A percentile compares a stretch with the other conserved stretches of the same genome.
Evolutionary conservation across 37 sponge, comb jelly and placozoan species (phyloP).

Genomic region (Oopsacas minuta): DNA sequence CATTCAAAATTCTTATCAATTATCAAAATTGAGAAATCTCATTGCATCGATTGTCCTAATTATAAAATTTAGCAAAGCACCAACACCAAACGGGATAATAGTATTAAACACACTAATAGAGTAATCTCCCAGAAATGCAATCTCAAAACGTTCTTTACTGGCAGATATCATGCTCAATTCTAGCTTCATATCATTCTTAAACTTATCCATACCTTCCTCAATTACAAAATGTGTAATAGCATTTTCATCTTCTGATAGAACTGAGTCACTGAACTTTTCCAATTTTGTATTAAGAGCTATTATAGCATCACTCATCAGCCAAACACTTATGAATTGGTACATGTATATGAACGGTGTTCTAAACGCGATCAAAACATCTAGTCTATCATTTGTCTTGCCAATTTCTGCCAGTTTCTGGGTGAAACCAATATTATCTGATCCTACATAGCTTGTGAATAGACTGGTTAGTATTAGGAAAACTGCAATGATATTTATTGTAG

Average conservation of each 20-base stretch:
- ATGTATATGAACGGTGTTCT: neutral
- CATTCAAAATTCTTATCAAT: neutral
- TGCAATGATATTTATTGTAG: neutral
- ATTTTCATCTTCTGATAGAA: neutral
- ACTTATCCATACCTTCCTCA: neutral
- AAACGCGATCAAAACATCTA: neutral
- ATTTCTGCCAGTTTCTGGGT: neutral
- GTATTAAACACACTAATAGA: neutral
- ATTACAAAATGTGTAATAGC: neutral
- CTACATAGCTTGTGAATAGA: neutral
- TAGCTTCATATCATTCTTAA: neutral
- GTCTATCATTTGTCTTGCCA: neutral
- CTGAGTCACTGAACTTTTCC: neutral
- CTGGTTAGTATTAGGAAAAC: neutral
- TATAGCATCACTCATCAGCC: neutral
- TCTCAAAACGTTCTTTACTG: neutral
- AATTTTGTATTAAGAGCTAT: neutral
- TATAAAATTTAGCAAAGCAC: neutral
- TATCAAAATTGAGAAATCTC: neutral
- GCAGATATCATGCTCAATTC: neutral
- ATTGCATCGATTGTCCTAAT: neutral
- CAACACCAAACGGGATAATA: neutral
- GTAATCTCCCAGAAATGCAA: neutral
- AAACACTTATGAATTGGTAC: neutral
- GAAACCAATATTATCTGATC: neutral